Percentiles rank a stretch among this genome's conserved stretches.
Conservation (phyloP, 2,113 vertebrate genomes). For the Pipa parva region DNA sequence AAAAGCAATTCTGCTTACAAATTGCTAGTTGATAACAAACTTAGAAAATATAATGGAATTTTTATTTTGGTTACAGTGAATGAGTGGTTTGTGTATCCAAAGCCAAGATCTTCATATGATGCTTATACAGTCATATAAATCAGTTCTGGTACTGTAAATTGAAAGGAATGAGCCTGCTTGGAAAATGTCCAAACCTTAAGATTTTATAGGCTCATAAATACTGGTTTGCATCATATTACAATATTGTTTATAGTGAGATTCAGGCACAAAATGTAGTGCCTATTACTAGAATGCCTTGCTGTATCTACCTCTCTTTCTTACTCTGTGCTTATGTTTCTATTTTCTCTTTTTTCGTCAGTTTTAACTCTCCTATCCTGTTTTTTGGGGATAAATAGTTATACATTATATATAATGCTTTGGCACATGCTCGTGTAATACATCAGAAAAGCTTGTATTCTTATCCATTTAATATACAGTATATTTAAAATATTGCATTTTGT, state of each 20-base stretch:
- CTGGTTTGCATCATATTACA: conserved; percentile 41
- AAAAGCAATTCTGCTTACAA: not conserved
- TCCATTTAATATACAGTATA: too few relatives aligned
- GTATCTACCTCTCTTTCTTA: conserved; percentile 1
- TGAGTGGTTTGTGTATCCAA: conserved; percentile 34
- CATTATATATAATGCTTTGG: too few relatives aligned
- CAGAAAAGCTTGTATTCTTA: too few relatives aligned
- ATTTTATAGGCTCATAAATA: conserved; percentile 43
- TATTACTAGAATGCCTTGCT: too few relatives aligned
- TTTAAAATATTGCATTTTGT: too few relatives aligned
- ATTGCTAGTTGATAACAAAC: conserved; percentile 7
- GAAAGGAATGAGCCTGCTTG: conserved; percentile 33
- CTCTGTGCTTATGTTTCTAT: not conserved
- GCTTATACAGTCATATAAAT: conserved; percentile 37
- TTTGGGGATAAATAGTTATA: too few relatives aligned
- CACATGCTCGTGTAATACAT: too few relatives aligned
- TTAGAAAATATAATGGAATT: conserved; percentile 15
- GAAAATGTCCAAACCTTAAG: conserved; percentile 30
- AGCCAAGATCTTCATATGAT: conserved; percentile 36
- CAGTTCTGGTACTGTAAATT: conserved; percentile 39
- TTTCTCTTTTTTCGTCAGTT: not conserved
- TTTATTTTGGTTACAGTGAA: conserved; percentile 20
- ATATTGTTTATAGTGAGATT: conserved; percentile 37
- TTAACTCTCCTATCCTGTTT: too few relatives aligned
- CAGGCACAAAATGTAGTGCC: conserved; percentile 22